These are phyloP conservation scores for Pyrrhia umbra DNA, from an alignment of 2,888 invertebrate species.

Conservation along the genomic window DNA sequence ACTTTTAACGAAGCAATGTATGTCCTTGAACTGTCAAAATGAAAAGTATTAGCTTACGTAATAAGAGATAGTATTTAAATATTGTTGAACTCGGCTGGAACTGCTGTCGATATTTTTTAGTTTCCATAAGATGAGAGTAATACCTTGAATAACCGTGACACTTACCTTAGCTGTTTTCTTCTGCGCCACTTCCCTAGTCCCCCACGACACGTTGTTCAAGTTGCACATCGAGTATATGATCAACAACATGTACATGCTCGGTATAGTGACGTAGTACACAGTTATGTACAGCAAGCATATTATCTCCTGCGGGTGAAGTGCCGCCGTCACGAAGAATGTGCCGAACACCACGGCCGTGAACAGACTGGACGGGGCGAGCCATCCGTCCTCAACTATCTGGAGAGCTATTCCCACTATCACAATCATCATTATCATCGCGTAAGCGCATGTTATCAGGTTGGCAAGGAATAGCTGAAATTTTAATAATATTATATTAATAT, in stretches of 20 bases:
- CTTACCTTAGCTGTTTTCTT: constrained; percentile 83
- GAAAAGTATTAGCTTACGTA: no score
- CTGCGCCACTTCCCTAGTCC: constrained; percentile 94
- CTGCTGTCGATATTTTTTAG: no score
- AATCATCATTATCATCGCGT: constrained; percentile 96
- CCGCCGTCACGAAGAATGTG: constrained; percentile 91
- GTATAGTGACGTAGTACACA: constrained; percentile 96
- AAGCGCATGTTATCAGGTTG: constrained; percentile 93
- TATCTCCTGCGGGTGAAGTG: constrained; percentile 95
- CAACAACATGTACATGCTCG: constrained; percentile 98
- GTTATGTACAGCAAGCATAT: constrained; percentile 93
- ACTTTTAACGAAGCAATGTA: no score
- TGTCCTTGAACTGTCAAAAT: no score
- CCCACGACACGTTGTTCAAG: constrained; percentile 98
- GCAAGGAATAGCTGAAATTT: constrained; percentile 92
- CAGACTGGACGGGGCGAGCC: constrained; percentile 95
- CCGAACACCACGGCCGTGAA: constrained; percentile 94
- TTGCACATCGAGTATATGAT: constrained; percentile 98
- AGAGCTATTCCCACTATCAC: constrained; percentile 95
- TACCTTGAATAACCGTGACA: no score
- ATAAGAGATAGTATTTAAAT: no score
- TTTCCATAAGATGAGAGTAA: no score
- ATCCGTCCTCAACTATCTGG: constrained; percentile 94
- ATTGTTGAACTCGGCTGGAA: no score
- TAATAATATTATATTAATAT: constrained; percentile 9